Conservation (phyloP, 1,140 invertebrate genomes). For the Bathynomus jamesi region DNA sequence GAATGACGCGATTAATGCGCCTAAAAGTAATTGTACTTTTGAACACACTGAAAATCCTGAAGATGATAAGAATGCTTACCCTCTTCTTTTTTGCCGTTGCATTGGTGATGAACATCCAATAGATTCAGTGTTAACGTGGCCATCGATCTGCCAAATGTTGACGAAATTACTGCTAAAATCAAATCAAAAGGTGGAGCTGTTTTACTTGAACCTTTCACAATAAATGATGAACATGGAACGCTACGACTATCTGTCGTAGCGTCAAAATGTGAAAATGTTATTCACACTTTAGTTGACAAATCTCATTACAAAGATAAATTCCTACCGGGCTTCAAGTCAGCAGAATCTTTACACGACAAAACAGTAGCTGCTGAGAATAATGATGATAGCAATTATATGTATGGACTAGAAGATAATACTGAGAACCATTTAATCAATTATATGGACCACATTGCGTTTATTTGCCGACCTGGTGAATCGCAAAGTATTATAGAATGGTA, state of each 20-base stretch:
- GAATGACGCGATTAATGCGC: background rate
- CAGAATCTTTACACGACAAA: background rate
- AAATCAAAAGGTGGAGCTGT: constrained; percentile 29
- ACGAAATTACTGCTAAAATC: constrained; percentile 39
- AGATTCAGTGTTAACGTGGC: constrained; percentile 49
- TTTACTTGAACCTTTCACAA: constrained; percentile 17
- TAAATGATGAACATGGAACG: constrained; percentile 41
- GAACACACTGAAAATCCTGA: background rate
- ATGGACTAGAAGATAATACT: too few relatives aligned
- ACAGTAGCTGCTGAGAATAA: background rate
- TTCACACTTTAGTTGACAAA: constrained; percentile 48
- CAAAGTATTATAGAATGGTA: constrained; percentile 46
- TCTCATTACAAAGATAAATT: constrained; percentile 44
- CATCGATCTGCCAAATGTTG: constrained; percentile 46
- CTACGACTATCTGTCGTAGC: constrained; percentile 45
- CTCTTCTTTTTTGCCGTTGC: constrained; percentile 38
- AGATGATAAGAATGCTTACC: too few relatives aligned
- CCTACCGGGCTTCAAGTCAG: constrained; percentile 44
- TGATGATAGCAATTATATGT: too few relatives aligned
- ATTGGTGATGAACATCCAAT: constrained; percentile 21
- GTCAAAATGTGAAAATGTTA: constrained; percentile 49
- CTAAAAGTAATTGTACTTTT: background rate
- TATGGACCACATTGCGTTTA: constrained; percentile 49
- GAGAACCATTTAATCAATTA: constrained; percentile 28
- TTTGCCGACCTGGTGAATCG: constrained; percentile 43